Evolutionary conservation across 2,888 invertebrate species (phyloP).

Genomic region (Troglohyphantes excavatus): DNA sequence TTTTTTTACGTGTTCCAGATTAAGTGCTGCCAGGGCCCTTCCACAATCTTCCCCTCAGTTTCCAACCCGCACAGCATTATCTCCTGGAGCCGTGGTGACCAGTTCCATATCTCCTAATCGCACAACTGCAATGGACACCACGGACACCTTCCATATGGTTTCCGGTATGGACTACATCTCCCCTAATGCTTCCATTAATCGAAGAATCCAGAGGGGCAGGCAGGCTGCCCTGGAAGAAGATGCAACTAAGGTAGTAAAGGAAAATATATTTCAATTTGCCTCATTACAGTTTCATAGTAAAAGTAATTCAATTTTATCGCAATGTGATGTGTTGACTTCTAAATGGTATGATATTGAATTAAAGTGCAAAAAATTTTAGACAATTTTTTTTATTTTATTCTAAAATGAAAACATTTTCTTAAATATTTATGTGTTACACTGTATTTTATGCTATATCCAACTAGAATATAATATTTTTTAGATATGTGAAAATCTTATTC

Average conservation of each 20-base stretch:
- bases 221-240: conserved; percentile 76
- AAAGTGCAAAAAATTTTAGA: too few species aligned
- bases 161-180: conserved; percentile 72
- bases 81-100: conserved; percentile 73
- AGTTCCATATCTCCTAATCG: conserved; percentile 73
- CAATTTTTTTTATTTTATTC: too few species aligned
- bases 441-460: too few species aligned
- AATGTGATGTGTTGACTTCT: too few species aligned
- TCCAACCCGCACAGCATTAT: conserved; percentile 67
- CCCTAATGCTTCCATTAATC: conserved; percentile 76
- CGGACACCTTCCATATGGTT: conserved; percentile 70
- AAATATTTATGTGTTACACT: too few species aligned
- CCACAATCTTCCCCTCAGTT: conserved; percentile 74
- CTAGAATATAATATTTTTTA: too few species aligned
- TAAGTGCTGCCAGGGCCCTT: conserved; percentile 66
- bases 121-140: conserved; percentile 69
- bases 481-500: too few species aligned
- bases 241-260: conserved; percentile 62
- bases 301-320: too few species aligned
- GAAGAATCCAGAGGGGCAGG: conserved; percentile 69
- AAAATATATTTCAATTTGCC: too few species aligned
- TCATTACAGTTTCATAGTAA: too few species aligned
- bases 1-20: conserved; percentile 18
- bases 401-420: too few species aligned
- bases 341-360: too few species aligned